Evolutionary conservation across 2,797 vertebrate genomes (phyloP).

Genomic region (Syndactyla subalaris): DNA sequence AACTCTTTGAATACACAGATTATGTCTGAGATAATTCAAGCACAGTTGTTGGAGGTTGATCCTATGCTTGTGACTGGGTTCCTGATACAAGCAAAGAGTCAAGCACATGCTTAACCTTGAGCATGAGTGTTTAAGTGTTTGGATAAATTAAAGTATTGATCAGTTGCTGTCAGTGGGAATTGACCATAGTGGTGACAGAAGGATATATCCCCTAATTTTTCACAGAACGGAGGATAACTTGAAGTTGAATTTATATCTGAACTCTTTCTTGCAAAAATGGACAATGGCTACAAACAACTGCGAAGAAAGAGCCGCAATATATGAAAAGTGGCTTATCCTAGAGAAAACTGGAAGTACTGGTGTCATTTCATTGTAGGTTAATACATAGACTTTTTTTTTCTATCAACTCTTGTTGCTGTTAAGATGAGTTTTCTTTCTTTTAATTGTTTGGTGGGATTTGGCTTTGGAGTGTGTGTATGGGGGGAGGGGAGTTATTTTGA

Average conservation of each 20-base stretch:
- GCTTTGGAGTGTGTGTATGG: slow-evolving; percentile 38
- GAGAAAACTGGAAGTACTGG: slow-evolving; percentile 33
- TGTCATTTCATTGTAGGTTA: slow-evolving; percentile 16
- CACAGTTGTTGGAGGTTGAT: not conserved
- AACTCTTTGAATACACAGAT: not conserved
- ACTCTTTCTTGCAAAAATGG: slow-evolving; percentile 12
- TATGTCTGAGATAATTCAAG: not conserved
- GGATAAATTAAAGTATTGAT: not conserved
- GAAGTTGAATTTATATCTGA: slow-evolving; percentile 12
- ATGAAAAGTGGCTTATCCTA: not conserved
- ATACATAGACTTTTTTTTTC: not conserved
- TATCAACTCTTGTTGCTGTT: slow-evolving; percentile 30
- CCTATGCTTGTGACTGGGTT: not conserved
- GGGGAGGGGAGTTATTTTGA: not conserved
- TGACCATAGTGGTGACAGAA: not conserved
- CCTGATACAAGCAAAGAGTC: not conserved
- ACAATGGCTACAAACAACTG: not conserved
- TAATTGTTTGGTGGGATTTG: slow-evolving; percentile 25
- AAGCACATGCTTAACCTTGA: not conserved
- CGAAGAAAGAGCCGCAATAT: not conserved
- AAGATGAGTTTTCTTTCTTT: slow-evolving; percentile 28
- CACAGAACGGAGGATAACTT: not conserved
- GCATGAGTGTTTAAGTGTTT: not conserved
- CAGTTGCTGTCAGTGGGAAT: not conserved
- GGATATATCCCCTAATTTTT: not conserved